phyloP scores from a whole-genome alignment of 2,113 vertebrate species.

The Lota lota region DNA sequence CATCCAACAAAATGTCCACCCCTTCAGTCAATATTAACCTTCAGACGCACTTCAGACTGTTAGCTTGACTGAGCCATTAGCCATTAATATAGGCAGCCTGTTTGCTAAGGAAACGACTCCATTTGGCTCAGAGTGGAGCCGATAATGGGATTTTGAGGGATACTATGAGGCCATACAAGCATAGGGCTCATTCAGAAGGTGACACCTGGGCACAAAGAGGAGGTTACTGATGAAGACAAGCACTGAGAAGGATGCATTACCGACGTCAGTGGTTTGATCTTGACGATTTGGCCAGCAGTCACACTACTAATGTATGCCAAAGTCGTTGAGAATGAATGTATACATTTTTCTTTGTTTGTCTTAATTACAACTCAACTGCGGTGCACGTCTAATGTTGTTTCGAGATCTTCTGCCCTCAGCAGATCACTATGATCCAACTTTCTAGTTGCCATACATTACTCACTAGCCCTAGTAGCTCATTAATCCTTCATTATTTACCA shows the following conservation, averaged over 20 bases:
- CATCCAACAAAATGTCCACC: conserved; percentile 2
- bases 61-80: conserved; percentile 60
- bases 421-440: conserved; percentile 53
- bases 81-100: conserved; percentile 54
- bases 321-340: too few relatives aligned
- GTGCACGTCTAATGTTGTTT: conserved; percentile 8
- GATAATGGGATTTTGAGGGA: conserved; percentile 36
- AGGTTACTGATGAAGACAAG: too few relatives aligned
- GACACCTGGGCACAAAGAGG: conserved; percentile 6
- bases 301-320: too few relatives aligned
- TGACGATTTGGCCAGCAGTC: too few relatives aligned
- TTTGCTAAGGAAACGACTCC: conserved; percentile 44
- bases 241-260: too few relatives aligned
- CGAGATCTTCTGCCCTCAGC: conserved; percentile 20
- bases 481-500: conserved; percentile 53
- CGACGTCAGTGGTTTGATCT: too few relatives aligned
- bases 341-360: too few relatives aligned
- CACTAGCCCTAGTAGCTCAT: conserved; percentile 47
- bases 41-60: conserved; percentile 50
- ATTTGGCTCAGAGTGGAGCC: conserved; percentile 45
- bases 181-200: conserved; percentile 32
- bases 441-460: conserved; percentile 55
- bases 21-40: conserved; percentile 57
- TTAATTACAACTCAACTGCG: too few relatives aligned
- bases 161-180: conserved; percentile 11